A percentile compares a stretch with the other conserved stretches of the same genome.
Conservation (phyloP, 2,797 vertebrate genomes). For the Chiroxiphia lanceolata region DNA sequence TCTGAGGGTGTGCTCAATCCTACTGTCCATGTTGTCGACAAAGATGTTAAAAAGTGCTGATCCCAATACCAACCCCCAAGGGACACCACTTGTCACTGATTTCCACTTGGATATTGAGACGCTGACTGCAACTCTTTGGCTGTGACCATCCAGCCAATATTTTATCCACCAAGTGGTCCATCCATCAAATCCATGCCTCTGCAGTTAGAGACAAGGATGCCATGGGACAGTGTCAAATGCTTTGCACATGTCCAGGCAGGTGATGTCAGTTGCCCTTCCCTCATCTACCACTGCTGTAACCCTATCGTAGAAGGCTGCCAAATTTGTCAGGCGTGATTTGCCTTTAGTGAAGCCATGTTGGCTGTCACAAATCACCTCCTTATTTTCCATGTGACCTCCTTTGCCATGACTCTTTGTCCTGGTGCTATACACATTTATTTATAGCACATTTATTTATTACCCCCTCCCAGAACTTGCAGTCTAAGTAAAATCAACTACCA, state of each 20-base stretch:
- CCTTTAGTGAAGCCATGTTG: neutral
- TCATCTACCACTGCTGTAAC: neutral
- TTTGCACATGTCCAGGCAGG: neutral
- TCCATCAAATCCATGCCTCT: neutral
- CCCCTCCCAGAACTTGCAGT: neutral
- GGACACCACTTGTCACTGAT: neutral
- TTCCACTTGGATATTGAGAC: neutral
- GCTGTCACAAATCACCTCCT: neutral
- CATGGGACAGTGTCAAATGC: neutral
- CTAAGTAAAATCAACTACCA: neutral
- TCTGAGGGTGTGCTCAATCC: accelerated
- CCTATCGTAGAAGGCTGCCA: neutral
- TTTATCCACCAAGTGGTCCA: neutral
- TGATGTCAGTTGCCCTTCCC: neutral
- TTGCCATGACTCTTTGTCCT: neutral
- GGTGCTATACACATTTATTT: neutral
- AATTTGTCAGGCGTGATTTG: neutral
- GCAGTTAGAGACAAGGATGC: neutral
- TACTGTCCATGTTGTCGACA: neutral
- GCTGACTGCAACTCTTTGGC: neutral
- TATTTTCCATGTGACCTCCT: neutral
- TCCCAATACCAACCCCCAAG: neutral
- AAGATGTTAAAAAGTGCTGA: neutral
- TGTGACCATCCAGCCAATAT: neutral
- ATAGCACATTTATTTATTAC: neutral